Conservation (phyloP, 2,888 invertebrate species). For the Pollenia griseotomentosa region DNA sequence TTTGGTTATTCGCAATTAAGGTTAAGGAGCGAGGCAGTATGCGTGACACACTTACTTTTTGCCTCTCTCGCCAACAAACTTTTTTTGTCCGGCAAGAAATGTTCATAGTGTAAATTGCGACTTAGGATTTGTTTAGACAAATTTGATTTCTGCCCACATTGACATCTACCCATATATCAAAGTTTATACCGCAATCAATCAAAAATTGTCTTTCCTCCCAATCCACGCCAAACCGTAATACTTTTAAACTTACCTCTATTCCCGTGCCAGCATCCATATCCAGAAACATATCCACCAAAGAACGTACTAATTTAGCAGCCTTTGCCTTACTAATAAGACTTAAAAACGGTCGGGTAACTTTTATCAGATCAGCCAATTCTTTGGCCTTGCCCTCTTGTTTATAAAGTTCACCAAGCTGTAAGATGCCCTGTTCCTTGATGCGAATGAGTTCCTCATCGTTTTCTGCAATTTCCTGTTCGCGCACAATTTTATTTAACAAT, state of each 20-base stretch:
- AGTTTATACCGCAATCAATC: background rate
- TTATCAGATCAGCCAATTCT: slow-evolving; percentile 95
- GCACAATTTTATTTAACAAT: slow-evolving; percentile 90
- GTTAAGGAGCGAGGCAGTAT: too few relatives aligned
- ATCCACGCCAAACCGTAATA: background rate
- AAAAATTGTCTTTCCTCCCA: background rate
- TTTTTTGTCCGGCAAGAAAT: too few relatives aligned
- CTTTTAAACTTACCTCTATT: slow-evolving; percentile 87
- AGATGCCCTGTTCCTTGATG: slow-evolving; percentile 96
- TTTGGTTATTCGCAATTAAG: too few relatives aligned
- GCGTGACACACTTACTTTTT: too few relatives aligned
- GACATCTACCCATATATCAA: too few relatives aligned
- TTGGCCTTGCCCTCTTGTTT: slow-evolving; percentile 97
- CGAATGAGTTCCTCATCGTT: slow-evolving; percentile 96
- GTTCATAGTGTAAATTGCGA: too few relatives aligned
- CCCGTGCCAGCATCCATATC: slow-evolving; percentile 98
- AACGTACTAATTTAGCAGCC: slow-evolving; percentile 98
- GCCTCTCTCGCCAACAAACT: too few relatives aligned
- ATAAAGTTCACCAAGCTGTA: slow-evolving; percentile 95
- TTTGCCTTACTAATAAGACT: slow-evolving; percentile 98
- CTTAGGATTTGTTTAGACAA: too few relatives aligned
- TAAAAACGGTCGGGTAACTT: slow-evolving; percentile 97
- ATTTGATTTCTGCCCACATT: too few relatives aligned
- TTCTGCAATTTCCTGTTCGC: slow-evolving; percentile 90
- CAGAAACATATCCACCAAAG: slow-evolving; percentile 98